Evolutionary conservation across 2,797 vertebrate species (phyloP).

Genomic region (Pogonophryne albipinna): DNA sequence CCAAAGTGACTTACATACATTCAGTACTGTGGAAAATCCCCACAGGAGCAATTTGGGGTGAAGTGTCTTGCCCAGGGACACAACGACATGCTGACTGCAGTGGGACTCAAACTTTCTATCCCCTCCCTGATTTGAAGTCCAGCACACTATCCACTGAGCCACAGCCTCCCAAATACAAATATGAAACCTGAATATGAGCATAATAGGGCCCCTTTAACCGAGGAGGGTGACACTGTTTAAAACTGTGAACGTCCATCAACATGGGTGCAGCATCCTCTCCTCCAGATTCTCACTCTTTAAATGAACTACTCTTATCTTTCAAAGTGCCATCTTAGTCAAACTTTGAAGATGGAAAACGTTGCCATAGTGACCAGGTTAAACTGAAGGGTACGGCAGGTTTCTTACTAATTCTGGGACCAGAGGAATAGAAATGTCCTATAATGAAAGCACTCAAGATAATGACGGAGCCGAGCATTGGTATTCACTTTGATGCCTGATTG

Average conservation of each 20-base stretch:
- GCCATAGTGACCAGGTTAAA: conserved; percentile 73
- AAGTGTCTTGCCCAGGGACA: too few species aligned
- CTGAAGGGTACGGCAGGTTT: conserved; percentile 43
- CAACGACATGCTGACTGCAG: too few species aligned
- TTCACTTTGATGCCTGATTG: conserved; percentile 66
- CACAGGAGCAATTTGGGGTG: too few species aligned
- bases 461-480: conserved; percentile 46
- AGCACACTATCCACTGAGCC: too few species aligned
- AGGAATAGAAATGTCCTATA: conserved; percentile 68
- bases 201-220: too few species aligned
- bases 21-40: too few species aligned
- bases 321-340: conserved; percentile 53
- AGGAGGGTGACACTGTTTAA: conserved; percentile 19
- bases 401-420: conserved; percentile 37
- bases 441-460: conserved; percentile 76
- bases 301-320: conserved; percentile 29
- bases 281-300: conserved; percentile 31
- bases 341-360: conserved; percentile 49
- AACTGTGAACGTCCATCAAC: conserved; percentile 31
- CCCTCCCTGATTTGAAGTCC: too few species aligned
- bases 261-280: conserved; percentile 27
- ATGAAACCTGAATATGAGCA: too few species aligned
- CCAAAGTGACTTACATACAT: too few species aligned
- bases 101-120: too few species aligned
- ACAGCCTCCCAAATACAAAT: too few species aligned